A percentile compares a stretch with the other conserved stretches of the same genome.
Evolutionary conservation across 2,797 vertebrate genomes (phyloP).

Genomic region (Notoglanidium macrostoma): DNA sequence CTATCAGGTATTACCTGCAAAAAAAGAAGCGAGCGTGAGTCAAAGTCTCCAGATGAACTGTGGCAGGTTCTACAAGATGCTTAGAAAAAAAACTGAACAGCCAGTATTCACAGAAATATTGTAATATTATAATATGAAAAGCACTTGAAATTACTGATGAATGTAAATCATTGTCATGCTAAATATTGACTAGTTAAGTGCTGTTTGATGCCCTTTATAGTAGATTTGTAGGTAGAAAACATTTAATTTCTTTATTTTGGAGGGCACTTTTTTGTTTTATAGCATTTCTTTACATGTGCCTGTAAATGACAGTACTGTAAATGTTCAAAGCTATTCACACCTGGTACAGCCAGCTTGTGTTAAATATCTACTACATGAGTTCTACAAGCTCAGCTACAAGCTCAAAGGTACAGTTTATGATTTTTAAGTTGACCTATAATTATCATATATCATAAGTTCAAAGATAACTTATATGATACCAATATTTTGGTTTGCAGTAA

Average conservation of each 20-base stretch:
- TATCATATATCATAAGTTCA: background rate
- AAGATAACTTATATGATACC: background rate
- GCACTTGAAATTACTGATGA: background rate
- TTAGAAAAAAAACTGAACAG: background rate
- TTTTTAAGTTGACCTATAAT: background rate
- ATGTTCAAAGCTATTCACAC: background rate
- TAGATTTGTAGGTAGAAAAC: background rate
- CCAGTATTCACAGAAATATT: background rate
- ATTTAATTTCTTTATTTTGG: background rate
- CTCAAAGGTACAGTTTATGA: slow-evolving; percentile 10
- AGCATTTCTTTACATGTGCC: background rate
- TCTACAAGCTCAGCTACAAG: background rate
- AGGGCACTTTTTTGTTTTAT: background rate
- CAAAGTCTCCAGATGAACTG: background rate
- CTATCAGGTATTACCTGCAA: background rate
- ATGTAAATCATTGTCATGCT: background rate
- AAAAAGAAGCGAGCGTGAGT: background rate
- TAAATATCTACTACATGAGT: background rate
- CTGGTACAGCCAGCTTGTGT: background rate
- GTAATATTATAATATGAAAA: background rate
- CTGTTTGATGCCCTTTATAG: background rate
- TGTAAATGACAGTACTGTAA: background rate
- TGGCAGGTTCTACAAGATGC: background rate
- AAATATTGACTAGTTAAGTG: background rate
- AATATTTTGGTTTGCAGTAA: background rate